Evolutionary conservation across 2,888 invertebrate species (phyloP), one percentile per base, ranked within the genome.

Genomic region (Cephus rjabovi): DNA sequence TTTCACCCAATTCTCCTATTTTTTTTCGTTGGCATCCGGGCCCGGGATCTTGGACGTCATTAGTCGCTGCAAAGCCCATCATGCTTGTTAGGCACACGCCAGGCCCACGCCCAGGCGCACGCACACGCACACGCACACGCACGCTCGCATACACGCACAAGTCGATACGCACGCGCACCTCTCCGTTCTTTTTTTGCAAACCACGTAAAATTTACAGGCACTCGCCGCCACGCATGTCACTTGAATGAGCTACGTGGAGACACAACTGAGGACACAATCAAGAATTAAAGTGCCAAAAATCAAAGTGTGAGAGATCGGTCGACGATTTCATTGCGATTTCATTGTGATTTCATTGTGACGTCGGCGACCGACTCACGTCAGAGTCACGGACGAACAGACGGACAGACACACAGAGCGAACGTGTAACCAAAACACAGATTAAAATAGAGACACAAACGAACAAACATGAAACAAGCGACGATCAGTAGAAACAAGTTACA

Each of bases 1-100:
- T 9, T 56, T 56, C 23, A 23, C 56, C 56, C 56, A 56, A 23
- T 56, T 56, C 4, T 56, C 40, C 23, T 23, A 56, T 23, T 56
- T 56, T 56, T 56, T 56, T 56, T 23, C 23, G 56, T 56, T 56
- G 56, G 56, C 23, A 56, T 56, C 23, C 56, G 23, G 56, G 56
- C 56, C 56, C 31, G 74, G 74, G 35, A 30, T 12, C 34, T 74
- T 34, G 82, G 78, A 85, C 86, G 87, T 80, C 81, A 90, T 92
- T 92, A 92, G 90, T 91, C 89, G 91, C 91, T 91, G 91, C 91
- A 90, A 91, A 91, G 91, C 91, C 88, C 87, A 87, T 56, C 92
- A 92, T 92, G 92, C 92, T 91, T 87, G 90, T 92, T 91, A 91
- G 89, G 89, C 90, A 89, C 90, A 90, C 89, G 90, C 81, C 76